A percentile compares a stretch with the other conserved stretches of the same genome.
Conservation (phyloP, 2,888 invertebrate genomes). For the Iphiclides podalirius region DNA sequence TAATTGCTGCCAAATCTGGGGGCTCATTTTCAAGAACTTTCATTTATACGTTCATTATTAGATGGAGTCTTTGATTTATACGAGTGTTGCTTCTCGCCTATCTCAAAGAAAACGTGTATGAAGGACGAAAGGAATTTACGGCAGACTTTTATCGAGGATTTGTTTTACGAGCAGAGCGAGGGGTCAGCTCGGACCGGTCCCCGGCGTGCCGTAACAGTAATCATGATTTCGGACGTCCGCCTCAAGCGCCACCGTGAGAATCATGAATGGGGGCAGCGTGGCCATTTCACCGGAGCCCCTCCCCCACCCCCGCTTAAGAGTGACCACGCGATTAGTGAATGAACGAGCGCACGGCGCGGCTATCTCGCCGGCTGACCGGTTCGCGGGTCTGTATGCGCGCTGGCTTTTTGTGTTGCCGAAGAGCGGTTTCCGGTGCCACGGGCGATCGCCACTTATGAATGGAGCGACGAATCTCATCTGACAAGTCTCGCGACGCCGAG, state of each 20-base stretch:
- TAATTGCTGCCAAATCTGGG: too few relatives aligned
- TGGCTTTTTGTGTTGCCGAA: slow-evolving; percentile 11
- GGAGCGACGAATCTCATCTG: not conserved
- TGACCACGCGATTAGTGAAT: slow-evolving; percentile 28
- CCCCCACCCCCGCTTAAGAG: slow-evolving; percentile 19
- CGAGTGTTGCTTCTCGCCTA: too few relatives aligned
- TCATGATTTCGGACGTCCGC: slow-evolving; percentile 50
- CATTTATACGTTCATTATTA: too few relatives aligned
- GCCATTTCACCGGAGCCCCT: slow-evolving; percentile 33
- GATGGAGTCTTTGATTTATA: too few relatives aligned
- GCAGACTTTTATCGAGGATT: too few relatives aligned
- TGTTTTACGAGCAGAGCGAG: slow-evolving; percentile 18
- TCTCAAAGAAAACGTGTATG: too few relatives aligned
- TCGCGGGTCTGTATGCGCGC: slow-evolving; percentile 4
- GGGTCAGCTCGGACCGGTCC: slow-evolving; percentile 50
- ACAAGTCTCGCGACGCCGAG: not conserved
- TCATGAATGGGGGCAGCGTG: slow-evolving; percentile 44
- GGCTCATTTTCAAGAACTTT: too few relatives aligned
- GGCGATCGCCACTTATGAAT: slow-evolving; percentile 17
- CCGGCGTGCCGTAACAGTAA: slow-evolving; percentile 53
- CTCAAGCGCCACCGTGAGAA: slow-evolving; percentile 75
- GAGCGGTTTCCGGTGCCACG: slow-evolving; percentile 14
- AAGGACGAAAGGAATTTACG: too few relatives aligned
- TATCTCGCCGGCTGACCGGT: slow-evolving; percentile 16
- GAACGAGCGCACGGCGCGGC: slow-evolving; percentile 26